Evolutionary conservation across 2,113 vertebrate genomes (phyloP).

Genomic region (Bubo bubo): DNA sequence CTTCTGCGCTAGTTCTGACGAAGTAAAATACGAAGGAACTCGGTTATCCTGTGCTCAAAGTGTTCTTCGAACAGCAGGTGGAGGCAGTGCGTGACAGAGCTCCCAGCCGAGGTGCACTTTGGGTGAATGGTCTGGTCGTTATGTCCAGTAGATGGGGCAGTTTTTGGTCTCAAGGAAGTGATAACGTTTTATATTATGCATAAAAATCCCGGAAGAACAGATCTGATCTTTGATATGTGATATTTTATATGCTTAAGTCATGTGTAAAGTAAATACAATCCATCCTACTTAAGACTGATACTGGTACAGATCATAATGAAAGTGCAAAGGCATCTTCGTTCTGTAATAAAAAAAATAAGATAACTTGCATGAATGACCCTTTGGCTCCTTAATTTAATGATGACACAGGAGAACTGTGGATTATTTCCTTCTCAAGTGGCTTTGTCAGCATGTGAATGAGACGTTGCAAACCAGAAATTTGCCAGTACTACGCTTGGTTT

Average conservation of each 20-base stretch:
- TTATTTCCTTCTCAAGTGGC: background rate
- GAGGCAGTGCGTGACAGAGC: background rate
- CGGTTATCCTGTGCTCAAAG: no score
- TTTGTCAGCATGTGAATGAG: background rate
- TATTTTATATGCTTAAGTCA: background rate
- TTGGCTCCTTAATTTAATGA: background rate
- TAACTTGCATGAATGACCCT: background rate
- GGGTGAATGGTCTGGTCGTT: no score
- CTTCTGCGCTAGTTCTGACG: background rate
- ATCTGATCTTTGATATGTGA: background rate
- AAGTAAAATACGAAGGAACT: background rate
- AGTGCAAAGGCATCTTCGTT: background rate
- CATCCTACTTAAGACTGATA: background rate
- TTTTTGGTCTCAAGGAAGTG: background rate
- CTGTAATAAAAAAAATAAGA: background rate
- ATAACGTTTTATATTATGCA: background rate
- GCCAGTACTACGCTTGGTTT: background rate
- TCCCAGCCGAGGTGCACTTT: fast-evolving
- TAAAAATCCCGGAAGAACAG: background rate
- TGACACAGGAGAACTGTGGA: background rate
- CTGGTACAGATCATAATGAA: background rate
- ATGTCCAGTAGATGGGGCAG: background rate
- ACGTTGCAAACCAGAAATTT: background rate
- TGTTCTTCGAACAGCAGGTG: background rate
- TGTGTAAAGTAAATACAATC: background rate